Evolutionary conservation across 2,888 invertebrate species (phyloP).

Genomic region (Steinernema scapterisci): DNA sequence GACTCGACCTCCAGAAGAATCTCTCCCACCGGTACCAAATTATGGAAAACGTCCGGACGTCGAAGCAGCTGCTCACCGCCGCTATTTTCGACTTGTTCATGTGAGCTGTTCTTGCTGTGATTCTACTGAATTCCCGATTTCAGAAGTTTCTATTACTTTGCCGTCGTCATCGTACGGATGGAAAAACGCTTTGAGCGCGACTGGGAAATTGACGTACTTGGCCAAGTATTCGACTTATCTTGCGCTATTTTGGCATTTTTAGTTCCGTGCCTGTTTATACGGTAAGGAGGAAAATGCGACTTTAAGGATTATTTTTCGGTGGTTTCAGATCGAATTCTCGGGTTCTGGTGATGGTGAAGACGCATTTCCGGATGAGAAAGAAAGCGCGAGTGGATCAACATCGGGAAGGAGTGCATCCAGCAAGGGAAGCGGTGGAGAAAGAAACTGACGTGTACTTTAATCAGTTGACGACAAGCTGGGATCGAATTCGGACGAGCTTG

Average conservation of each 20-base stretch:
- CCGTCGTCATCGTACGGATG: not conserved
- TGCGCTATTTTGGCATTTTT: not conserved
- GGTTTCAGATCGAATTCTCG: too few relatives aligned
- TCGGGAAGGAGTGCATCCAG: not conserved
- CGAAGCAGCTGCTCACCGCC: not conserved
- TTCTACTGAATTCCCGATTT: not conserved
- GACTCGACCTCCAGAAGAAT: not conserved
- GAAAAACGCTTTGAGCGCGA: not conserved
- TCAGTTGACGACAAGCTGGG: slow-evolving; percentile 1
- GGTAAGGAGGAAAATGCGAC: not conserved
- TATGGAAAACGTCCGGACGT: not conserved
- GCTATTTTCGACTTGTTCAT: not conserved
- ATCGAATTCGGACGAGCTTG: not conserved
- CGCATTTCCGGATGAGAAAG: too few relatives aligned
- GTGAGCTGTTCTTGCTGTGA: not conserved
- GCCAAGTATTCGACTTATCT: not conserved
- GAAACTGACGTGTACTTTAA: not conserved
- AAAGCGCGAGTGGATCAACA: too few relatives aligned
- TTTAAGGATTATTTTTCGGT: not conserved
- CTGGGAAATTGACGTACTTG: not conserved
- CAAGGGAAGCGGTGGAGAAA: not conserved
- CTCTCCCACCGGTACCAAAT: not conserved
- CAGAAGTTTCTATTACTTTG: not conserved
- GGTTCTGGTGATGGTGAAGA: too few relatives aligned
- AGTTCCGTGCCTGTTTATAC: not conserved